Base-by-base conservation (phyloP, 2,113 vertebrate genomes). In the Telmatochromis sp. region DNA sequence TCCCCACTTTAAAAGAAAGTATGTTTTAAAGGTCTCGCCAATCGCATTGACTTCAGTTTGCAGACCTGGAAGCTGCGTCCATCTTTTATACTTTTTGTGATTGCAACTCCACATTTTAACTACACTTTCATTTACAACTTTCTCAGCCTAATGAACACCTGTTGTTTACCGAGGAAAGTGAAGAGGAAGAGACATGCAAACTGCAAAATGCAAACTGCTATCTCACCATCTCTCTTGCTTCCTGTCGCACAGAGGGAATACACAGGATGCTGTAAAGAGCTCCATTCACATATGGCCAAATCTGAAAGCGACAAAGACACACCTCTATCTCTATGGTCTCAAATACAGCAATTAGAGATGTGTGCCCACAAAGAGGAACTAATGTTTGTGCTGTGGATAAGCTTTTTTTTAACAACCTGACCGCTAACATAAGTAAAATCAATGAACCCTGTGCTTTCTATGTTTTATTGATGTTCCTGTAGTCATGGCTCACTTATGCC, bases 171-270 rank as follows among this genome's bases (percentile, higher is more conserved):
- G 2, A 78, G 23, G 35, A 54, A 51, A 4, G 53, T 17, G 68
- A 17, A 80, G 86, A 92, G 42, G 60, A 51, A 89, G 78, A 88
- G 28, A 86, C 84, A 70, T 28, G 53, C 40, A 28, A 83, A 63
- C 55, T 58, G 49, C 45, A 51, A 86, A 83, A 84, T n/a, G 89
- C 49, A 95, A 90, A 79, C 51, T 58, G 26, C 1, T 75, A 84
- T 92, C 97, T 97, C 93, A 99, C 98, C 98, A 99, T 99, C 79
- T 98, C 98, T 96, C 93, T 97, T 13, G 98, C 98, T 94, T 98
- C 97, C 89, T 98, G 97, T 47, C 97, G 96, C 75, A 99, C 96
- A 73, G 97, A 95, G 2, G 98, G 97, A 73, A 98, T 85, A 42
- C 96, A 96, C 40, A 99, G 97, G 92, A 99, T 97, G 91, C 97